A percentile compares a stretch with the other conserved stretches of the same genome.
Evolutionary conservation across 2,797 vertebrate species (phyloP).

Genomic region (Amphiprion clarkii): DNA sequence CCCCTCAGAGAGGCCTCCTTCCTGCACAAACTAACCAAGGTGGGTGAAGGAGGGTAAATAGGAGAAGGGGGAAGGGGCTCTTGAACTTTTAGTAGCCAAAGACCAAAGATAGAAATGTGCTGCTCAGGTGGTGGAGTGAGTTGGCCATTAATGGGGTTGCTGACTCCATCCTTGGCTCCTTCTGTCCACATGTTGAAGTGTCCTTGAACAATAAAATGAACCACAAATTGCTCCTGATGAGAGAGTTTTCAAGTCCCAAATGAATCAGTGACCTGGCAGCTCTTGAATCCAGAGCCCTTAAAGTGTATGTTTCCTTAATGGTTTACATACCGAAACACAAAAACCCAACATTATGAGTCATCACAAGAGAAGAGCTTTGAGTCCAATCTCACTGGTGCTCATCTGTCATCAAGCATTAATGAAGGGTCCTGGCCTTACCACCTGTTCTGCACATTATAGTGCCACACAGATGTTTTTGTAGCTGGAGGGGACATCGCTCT

Average conservation of each 20-base stretch:
- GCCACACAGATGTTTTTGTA: constrained; percentile 65
- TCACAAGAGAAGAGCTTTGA: constrained; percentile 14
- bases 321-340: constrained; percentile 14
- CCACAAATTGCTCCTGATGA: constrained; percentile 8
- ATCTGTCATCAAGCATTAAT: constrained; percentile 74
- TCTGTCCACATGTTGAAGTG: background rate
- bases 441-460: constrained; percentile 61
- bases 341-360: constrained; percentile 16
- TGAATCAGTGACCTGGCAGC: background rate
- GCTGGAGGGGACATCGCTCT: constrained; percentile 45
- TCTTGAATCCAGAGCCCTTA: background rate
- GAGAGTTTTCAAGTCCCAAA: background rate
- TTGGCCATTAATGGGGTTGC: background rate
- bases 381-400: constrained; percentile 36
- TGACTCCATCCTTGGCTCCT: background rate
- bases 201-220: constrained; percentile 2
- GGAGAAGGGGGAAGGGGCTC: constrained; percentile 2
- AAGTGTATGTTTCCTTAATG: constrained; percentile 7
- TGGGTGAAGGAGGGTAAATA: constrained; percentile 38
- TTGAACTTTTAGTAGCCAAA: constrained; percentile 15
- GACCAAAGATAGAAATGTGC: background rate
- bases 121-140: constrained; percentile 8
- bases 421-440: constrained; percentile 64
- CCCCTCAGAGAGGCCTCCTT: constrained; percentile 55
- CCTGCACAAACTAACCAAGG: constrained; percentile 42